These are phyloP conservation scores for Enteromius thamalakanensis DNA, from an alignment of 2,797 vertebrate genomes.

Conservation along the genomic window DNA sequence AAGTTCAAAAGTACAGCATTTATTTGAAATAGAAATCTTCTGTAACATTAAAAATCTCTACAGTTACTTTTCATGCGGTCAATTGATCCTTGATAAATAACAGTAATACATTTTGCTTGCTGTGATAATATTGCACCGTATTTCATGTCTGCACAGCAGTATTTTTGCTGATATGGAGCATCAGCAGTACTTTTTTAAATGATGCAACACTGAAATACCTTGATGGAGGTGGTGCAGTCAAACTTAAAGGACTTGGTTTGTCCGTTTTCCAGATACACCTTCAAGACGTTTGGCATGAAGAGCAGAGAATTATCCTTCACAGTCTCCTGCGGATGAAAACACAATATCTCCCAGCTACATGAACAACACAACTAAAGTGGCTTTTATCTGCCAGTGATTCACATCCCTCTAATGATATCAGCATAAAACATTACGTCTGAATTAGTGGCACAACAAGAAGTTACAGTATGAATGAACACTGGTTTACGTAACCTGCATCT, in stretches of 20 bases:
- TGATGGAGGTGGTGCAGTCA: slow-evolving; percentile 97
- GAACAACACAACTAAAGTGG: neutral
- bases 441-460: too few species aligned
- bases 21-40: neutral
- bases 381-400: neutral
- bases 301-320: slow-evolving; percentile 92
- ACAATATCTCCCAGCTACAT: neutral
- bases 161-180: neutral
- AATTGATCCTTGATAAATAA: neutral
- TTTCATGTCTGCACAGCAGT: neutral
- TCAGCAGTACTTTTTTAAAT: neutral
- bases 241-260: slow-evolving; percentile 99
- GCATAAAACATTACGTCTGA: neutral
- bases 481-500: neutral
- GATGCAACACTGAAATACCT: slow-evolving; percentile 78
- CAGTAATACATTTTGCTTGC: neutral
- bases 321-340: slow-evolving; percentile 74
- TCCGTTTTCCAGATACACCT: slow-evolving; percentile 98
- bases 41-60: neutral
- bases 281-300: slow-evolving; percentile 99
- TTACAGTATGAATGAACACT: neutral
- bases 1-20: neutral
- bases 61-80: too few species aligned
- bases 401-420: neutral
- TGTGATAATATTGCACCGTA: neutral